phyloP scores from a whole-genome alignment of 2,888 invertebrate species.

The Colostygia pectinataria region DNA sequence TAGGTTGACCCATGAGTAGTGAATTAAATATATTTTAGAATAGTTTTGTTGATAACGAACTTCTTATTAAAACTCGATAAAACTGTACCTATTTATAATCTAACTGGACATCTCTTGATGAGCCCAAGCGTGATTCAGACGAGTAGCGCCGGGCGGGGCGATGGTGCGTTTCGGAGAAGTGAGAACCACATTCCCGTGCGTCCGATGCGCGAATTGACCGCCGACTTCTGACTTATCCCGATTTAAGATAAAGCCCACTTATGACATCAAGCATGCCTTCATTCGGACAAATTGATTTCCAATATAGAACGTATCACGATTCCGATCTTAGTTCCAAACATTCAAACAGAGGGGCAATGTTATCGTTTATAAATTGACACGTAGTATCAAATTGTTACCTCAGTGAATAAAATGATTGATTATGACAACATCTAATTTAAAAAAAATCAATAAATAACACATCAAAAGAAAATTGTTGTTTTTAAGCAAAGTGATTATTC shows the following conservation, averaged over 20 bases:
- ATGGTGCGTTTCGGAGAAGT: slow-evolving; percentile 62
- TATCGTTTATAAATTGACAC: slow-evolving; percentile 65
- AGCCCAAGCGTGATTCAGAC: slow-evolving; percentile 43
- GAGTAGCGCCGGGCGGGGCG: slow-evolving; percentile 35
- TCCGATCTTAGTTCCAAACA: slow-evolving; percentile 48
- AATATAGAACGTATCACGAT: slow-evolving; percentile 53
- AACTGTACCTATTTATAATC: neutral
- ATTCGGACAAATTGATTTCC: slow-evolving; percentile 78
- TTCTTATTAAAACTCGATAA: neutral
- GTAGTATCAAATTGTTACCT: slow-evolving; percentile 51
- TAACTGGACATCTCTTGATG: slow-evolving; percentile 8
- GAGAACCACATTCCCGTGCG: slow-evolving; percentile 54
- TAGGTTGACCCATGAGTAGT: too few relatives aligned
- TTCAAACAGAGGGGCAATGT: slow-evolving; percentile 42
- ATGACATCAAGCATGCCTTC: slow-evolving; percentile 76
- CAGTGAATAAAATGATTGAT: slow-evolving; percentile 57
- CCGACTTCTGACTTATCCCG: slow-evolving; percentile 60
- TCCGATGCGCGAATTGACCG: slow-evolving; percentile 69
- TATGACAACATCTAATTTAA: slow-evolving; percentile 21
- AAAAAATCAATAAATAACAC: slow-evolving; percentile 31
- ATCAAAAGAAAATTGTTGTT: slow-evolving; percentile 42
- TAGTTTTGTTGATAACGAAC: too few relatives aligned
- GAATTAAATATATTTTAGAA: too few relatives aligned
- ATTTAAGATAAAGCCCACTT: slow-evolving; percentile 74
- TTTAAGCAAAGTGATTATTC: slow-evolving; percentile 38